Base-by-base conservation (phyloP, 2,888 invertebrate genomes). In the Dinocampus coccinellae region DNA sequence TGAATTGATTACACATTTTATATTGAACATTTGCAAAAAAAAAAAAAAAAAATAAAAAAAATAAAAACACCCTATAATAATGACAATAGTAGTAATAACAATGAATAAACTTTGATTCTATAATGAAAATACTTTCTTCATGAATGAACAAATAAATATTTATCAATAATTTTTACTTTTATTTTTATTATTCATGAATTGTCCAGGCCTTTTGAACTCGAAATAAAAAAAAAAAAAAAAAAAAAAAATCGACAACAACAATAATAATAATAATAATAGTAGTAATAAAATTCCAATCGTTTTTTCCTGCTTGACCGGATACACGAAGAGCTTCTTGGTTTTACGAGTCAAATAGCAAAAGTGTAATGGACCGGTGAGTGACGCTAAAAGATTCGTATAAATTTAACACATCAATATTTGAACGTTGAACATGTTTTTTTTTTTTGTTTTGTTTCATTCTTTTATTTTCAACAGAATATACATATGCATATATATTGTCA, bases 261-360 rank as follows among this genome's bases (percentile, higher is more conserved):
- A 42, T 4, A 42, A 42, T n/a, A 42, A 42, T 13, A n/a, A 3
- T 13, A n/a, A 42, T 13, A 42, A 47, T 9, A 47, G 3, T 39
- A 39, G n/a, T 47, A 20, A n/a, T 39, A 39, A 47, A 3, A 47
- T 47, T n/a, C 29, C n/a, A 58, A 58, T 58, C 58, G 33, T 34
- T 58, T 58, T 58, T n/a, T 58, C 34, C 34, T 33, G 58, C 29
- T 34, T 58, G 58, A 58, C 58, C 34, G 16, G 58, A 16, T 33
- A 29, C n/a, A 58, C 29, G 33, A 33, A n/a, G 58, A 47, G 16
- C 47, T 47, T 4, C 16, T 20, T 10, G 10, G 20, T 58, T 58
- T 58, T 58, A 58, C 33, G 58, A 58, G 58, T 58, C 34, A 34
- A 58, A 58, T 58, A 58, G 58, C 58, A 34, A 34, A 33, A 20